Conservation (phyloP, 2,888 invertebrate genomes). For the Charanyca ferruginea region DNA sequence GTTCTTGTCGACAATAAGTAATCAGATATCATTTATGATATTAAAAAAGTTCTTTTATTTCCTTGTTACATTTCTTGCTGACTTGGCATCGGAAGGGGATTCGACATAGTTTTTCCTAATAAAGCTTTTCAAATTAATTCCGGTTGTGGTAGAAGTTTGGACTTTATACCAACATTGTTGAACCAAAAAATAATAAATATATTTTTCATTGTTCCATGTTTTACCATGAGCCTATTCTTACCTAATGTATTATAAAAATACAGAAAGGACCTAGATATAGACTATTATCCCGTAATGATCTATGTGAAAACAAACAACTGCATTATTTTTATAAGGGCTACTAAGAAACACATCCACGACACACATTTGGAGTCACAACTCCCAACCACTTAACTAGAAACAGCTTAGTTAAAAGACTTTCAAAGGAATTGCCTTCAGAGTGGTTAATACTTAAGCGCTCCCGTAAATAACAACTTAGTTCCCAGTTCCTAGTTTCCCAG, state of each 20-base stretch:
- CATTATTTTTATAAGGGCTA: background rate
- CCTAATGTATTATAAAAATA: background rate
- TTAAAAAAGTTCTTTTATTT: constrained; percentile 44
- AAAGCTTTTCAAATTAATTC: constrained; percentile 11
- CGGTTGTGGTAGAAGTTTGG: background rate
- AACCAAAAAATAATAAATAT: no score
- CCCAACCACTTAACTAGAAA: constrained; percentile 33
- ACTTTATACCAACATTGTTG: no score
- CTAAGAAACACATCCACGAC: constrained; percentile 8
- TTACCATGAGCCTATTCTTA: background rate
- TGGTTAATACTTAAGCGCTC: constrained; percentile 73
- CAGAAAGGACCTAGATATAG: background rate
- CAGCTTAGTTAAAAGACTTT: constrained; percentile 67
- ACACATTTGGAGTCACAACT: constrained; percentile 34
- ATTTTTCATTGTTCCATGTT: no score
- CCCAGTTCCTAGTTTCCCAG: constrained; percentile 62
- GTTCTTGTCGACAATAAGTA: constrained; percentile 58
- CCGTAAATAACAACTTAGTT: constrained; percentile 78
- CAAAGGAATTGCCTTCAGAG: constrained; percentile 70
- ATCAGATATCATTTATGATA: constrained; percentile 52
- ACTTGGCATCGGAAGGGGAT: constrained; percentile 16
- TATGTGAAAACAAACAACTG: background rate
- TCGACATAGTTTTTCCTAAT: constrained; percentile 8
- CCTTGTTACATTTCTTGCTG: constrained; percentile 39
- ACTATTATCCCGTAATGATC: background rate